Evolutionary conservation across 2,797 vertebrate genomes (phyloP).

Genomic region (Morus bassanus): DNA sequence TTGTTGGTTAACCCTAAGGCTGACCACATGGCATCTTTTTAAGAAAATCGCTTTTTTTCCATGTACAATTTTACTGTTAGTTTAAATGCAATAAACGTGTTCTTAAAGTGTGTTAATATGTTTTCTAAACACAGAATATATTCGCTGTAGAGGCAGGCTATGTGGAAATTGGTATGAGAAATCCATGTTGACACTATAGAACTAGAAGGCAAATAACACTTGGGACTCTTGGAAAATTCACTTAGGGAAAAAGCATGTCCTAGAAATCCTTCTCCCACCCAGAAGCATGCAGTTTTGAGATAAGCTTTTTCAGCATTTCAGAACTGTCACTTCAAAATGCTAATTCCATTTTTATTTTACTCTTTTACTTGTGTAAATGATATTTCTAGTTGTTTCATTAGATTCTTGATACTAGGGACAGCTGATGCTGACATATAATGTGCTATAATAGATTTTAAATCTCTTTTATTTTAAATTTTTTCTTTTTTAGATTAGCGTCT

Average conservation of each 20-base stretch:
- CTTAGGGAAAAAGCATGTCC: constrained; percentile 30
- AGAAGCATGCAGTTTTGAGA: constrained; percentile 1
- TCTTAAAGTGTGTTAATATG: not conserved
- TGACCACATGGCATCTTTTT: not conserved
- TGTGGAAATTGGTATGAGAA: not conserved
- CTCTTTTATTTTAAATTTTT: not conserved
- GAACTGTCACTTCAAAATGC: not conserved
- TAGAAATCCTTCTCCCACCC: constrained; percentile 25
- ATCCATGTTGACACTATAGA: constrained; percentile 44
- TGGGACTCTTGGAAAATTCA: constrained; percentile 31
- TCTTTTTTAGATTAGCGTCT: not conserved
- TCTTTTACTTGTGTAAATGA: not conserved
- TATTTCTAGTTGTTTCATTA: not conserved
- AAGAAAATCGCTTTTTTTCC: not conserved
- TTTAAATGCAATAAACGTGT: not conserved
- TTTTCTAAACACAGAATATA: constrained; percentile 7
- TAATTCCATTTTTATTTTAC: not conserved
- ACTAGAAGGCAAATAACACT: constrained; percentile 52
- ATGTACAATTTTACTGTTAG: not conserved
- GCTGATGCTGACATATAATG: not conserved
- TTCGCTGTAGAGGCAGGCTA: not conserved
- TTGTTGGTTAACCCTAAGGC: not conserved
- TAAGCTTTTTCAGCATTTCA: constrained; percentile 3
- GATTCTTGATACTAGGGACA: not conserved
- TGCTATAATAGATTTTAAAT: not conserved